These are phyloP conservation scores for Dicyrtomina minuta DNA, from an alignment of 2,888 invertebrate species.

Conservation along the genomic window DNA sequence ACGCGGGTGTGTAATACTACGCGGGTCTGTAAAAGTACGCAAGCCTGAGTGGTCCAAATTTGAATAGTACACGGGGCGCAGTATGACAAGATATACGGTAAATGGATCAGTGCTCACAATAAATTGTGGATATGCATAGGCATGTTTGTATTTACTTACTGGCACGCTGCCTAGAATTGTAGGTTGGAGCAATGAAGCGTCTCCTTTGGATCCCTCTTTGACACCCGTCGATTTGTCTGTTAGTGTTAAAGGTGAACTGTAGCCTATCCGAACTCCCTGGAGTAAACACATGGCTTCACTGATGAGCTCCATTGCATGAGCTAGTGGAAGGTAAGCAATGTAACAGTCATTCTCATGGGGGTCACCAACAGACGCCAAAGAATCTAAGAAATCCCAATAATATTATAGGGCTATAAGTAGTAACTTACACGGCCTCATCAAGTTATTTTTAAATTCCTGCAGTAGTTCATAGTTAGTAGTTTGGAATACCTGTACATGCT, in stretches of 20 bases:
- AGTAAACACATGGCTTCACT: slow-evolving; percentile 50
- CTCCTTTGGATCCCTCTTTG: slow-evolving; percentile 86
- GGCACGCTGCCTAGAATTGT: slow-evolving; percentile 96
- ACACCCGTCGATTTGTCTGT: slow-evolving; percentile 92
- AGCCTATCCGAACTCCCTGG: slow-evolving; percentile 64
- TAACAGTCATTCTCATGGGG: slow-evolving; percentile 67
- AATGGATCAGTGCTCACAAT: too few species aligned
- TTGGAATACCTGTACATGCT: slow-evolving; percentile 57
- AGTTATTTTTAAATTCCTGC: neutral
- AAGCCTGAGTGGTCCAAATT: too few species aligned
- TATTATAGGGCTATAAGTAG: too few species aligned
- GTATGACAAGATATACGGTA: too few species aligned
- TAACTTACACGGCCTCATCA: neutral
- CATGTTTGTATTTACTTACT: slow-evolving; percentile 61
- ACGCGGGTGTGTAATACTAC: too few species aligned
- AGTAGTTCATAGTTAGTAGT: too few species aligned
- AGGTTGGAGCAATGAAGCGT: slow-evolving; percentile 85
- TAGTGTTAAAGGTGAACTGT: slow-evolving; percentile 92
- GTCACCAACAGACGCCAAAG: slow-evolving; percentile 36
- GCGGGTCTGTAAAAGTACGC: too few species aligned
- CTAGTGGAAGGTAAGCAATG: slow-evolving; percentile 93
- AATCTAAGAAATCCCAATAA: neutral
- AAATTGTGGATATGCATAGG: neutral
- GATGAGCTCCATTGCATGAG: slow-evolving; percentile 93
- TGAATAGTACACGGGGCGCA: too few species aligned